Evolutionary conservation across 2,797 vertebrate species (phyloP), one percentile per base, ranked within the genome.

Genomic region (Melanotaenia maccullochi): DNA sequence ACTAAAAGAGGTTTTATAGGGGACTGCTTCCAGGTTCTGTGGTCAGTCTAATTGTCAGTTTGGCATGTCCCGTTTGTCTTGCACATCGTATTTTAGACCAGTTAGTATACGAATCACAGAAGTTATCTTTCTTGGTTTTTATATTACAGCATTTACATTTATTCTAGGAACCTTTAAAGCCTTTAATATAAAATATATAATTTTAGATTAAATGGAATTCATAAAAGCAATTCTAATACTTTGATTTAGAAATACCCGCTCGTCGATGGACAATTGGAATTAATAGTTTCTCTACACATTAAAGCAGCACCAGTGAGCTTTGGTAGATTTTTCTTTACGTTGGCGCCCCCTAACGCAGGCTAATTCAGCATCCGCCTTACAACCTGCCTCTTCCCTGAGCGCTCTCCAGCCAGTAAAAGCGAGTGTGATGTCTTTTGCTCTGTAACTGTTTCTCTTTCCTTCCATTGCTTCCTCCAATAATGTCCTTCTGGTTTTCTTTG

Each of bases 161-260:
- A 5, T 49, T 49, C 8, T n/a, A n/a, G 44, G n/a, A 49, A 49
- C 2, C 44, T 49, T 20, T n/a, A n/a, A 49, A 49, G 44, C 6
- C 8, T 2, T 49, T n/a, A 9, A 49, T n/a, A 6, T 33, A 9
- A 49, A 49, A 49, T n/a, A 2, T 22, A 9, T 49, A n/a, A 9
- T n/a, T 47, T n/a, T 20, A n/a, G 47, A 9, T 51, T 22, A 11
- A 49, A 51, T n/a, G 20, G n/a, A n/a, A 11, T 22, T 11, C 3
- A 51, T 22, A 51, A 51, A 22, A 51, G 6, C 12, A 5, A 25
- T 14, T 59, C 5, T 18, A 54, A 20, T 28, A 25, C 9, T 44
- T 36, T 38, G 24, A 36, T 58, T 42, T 64, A 14, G 61, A 76
- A 68, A 71, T 18, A 13, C 7, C 13, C 40, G 30, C n/a, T 61